Conservation (phyloP, 2,113 vertebrate species). For the Gymnorhina tibicen region DNA sequence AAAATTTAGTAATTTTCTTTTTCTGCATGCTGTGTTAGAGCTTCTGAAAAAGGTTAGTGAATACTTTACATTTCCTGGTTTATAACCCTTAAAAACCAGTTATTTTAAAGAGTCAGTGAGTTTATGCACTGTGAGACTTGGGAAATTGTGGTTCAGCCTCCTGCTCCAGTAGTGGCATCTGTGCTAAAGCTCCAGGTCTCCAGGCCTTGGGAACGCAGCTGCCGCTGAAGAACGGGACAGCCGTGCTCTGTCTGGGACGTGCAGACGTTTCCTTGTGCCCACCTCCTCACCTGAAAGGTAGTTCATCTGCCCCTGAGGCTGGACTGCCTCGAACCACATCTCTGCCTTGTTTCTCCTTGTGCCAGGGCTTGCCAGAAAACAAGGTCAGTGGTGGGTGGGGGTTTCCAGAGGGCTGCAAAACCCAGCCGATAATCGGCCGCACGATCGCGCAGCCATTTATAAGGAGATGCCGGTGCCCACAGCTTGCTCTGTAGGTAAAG, state of each 20-base stretch:
- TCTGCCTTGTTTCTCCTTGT: neutral
- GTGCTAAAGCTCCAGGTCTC: neutral
- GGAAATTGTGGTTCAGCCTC: neutral
- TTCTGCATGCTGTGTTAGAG: neutral
- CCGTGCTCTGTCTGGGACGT: fast-evolving
- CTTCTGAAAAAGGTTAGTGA: neutral
- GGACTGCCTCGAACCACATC: neutral
- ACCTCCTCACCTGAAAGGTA: neutral
- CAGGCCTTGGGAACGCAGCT: fast-evolving
- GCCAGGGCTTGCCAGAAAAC: neutral
- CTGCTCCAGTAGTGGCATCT: neutral
- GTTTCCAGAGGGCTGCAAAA: neutral
- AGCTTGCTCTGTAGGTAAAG: neutral
- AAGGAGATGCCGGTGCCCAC: neutral
- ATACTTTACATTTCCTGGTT: neutral
- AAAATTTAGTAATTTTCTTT: neutral
- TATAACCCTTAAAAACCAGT: neutral
- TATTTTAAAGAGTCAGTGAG: neutral
- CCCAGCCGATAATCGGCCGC: fast-evolving
- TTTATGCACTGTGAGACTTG: neutral
- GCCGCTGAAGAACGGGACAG: fast-evolving
- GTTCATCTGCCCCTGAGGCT: neutral
- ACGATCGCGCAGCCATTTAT: neutral
- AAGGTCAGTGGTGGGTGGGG: neutral
- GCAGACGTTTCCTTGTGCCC: fast-evolving